Conservation (phyloP, 2,888 invertebrate genomes). For the Lottia scabra region DNA sequence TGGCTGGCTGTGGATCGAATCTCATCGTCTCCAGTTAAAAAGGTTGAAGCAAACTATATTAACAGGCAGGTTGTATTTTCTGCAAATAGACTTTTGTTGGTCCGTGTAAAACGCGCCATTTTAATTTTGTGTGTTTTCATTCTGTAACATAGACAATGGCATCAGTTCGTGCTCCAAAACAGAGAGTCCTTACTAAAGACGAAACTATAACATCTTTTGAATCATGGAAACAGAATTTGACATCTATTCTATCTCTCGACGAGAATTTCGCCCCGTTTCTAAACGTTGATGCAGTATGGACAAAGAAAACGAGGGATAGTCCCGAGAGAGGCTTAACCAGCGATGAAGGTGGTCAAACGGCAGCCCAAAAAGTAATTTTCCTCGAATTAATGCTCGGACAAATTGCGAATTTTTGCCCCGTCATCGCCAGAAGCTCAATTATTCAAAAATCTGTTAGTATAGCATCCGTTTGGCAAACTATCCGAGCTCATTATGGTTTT, state of each 20-base stretch:
- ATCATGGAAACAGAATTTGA: slow-evolving; percentile 1
- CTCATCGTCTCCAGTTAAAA: neutral
- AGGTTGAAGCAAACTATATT: no score
- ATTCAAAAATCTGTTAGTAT: neutral
- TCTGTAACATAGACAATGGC: neutral
- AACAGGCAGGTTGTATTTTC: no score
- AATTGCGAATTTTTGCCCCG: neutral
- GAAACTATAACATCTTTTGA: neutral
- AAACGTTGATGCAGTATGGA: neutral
- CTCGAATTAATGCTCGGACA: neutral
- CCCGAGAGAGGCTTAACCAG: neutral
- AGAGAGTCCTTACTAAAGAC: neutral
- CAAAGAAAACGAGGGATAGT: neutral
- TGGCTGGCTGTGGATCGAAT: neutral
- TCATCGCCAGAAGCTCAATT: neutral
- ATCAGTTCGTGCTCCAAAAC: neutral
- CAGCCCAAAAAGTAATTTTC: neutral
- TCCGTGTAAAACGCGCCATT: neutral
- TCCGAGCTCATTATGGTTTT: neutral
- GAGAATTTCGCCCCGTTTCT: neutral
- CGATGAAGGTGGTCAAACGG: neutral
- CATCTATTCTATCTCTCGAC: neutral
- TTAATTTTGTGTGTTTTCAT: neutral
- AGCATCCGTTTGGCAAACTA: neutral
- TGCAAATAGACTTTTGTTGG: neutral